Percentiles rank a stretch among this genome's conserved stretches.
These are phyloP conservation scores for Synchiropus splendidus DNA, from an alignment of 2,113 vertebrate species.

Conservation along the genomic window DNA sequence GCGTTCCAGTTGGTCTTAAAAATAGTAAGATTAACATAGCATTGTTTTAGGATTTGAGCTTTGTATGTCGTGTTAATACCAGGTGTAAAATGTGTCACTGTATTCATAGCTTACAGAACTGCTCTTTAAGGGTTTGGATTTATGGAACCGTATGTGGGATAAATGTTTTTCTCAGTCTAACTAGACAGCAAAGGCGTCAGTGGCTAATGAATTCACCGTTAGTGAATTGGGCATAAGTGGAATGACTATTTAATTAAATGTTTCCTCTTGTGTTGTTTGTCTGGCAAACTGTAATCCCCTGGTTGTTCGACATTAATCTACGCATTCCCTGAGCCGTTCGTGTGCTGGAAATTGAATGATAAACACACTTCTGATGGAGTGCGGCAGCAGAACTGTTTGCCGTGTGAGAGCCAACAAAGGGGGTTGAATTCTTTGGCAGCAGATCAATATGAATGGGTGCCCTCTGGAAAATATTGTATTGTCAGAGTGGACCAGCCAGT, in stretches of 20 bases:
- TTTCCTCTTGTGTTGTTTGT: constrained; percentile 6
- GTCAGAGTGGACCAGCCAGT: constrained; percentile 38
- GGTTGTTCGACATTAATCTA: constrained; percentile 1
- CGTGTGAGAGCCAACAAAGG: constrained; percentile 24
- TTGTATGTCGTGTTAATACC: too few relatives aligned
- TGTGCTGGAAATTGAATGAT: constrained; percentile 8
- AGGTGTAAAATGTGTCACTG: too few relatives aligned
- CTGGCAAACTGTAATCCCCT: neutral
- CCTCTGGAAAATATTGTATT: constrained; percentile 46
- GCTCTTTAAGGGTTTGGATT: too few relatives aligned
- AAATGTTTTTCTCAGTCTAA: too few relatives aligned
- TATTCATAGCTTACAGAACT: too few relatives aligned
- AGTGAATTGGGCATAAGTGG: neutral
- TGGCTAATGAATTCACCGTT: neutral
- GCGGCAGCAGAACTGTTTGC: constrained; percentile 9
- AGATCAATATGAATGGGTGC: constrained; percentile 42
- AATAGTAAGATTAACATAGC: too few relatives aligned
- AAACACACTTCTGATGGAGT: constrained; percentile 6
- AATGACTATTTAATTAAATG: constrained; percentile 11
- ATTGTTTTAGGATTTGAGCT: too few relatives aligned
- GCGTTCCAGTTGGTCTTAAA: too few relatives aligned
- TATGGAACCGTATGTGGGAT: too few relatives aligned
- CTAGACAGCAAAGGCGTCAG: neutral
- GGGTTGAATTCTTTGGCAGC: constrained; percentile 29
- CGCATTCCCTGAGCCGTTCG: neutral